A percentile compares a stretch with the other conserved stretches of the same genome.
Conservation (phyloP, 2,113 vertebrate genomes). For the Scytalopus superciliaris region DNA sequence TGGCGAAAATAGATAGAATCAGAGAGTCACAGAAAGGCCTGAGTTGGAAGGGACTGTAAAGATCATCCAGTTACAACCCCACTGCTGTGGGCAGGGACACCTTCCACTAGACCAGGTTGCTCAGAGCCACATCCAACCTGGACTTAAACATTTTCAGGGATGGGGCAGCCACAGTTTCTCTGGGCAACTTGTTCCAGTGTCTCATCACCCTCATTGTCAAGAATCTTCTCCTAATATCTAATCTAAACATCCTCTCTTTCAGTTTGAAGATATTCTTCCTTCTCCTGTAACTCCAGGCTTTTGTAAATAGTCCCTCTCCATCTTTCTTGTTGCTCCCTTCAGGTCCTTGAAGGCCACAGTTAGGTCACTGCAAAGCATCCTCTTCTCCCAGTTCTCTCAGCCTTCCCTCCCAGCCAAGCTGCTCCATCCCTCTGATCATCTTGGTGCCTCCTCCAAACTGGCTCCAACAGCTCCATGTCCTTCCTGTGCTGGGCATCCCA, state of each 20-base stretch:
- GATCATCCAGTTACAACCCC: too few relatives aligned
- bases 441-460: background rate
- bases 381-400: background rate
- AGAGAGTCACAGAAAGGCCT: background rate
- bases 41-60: background rate
- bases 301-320: background rate
- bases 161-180: background rate
- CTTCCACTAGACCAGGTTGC: background rate
- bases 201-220: background rate
- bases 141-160: background rate
- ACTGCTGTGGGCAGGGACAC: background rate
- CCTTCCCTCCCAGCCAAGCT: background rate
- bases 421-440: background rate
- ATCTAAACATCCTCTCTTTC: background rate
- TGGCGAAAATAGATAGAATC: background rate
- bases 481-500: background rate
- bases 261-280: background rate
- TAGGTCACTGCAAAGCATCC: background rate
- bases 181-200: background rate
- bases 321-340: background rate
- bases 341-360: background rate
- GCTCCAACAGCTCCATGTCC: background rate
- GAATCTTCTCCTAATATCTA: background rate
- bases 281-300: too few relatives aligned
- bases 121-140: background rate